Conservation (phyloP, 2,888 invertebrate genomes). For the Trachelus tabidus region DNA sequence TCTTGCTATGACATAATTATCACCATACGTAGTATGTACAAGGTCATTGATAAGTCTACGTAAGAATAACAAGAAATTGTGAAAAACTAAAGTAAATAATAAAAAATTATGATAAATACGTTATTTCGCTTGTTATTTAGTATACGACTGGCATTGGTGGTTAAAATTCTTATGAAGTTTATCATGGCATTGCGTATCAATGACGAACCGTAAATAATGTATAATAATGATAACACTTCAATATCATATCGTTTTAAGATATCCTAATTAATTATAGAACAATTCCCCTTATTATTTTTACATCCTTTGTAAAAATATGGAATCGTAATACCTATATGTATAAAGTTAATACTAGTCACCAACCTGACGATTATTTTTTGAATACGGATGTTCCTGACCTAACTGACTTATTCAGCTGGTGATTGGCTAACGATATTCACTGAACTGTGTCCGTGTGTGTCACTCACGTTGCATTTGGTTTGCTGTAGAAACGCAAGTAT, state of each 20-base stretch:
- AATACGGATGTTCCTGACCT: neutral
- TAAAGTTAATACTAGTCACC: too few relatives aligned
- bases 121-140: neutral
- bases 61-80: neutral
- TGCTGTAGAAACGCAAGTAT: neutral
- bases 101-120: neutral
- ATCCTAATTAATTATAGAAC: neutral
- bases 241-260: neutral
- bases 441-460: neutral
- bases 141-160: neutral
- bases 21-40: neutral
- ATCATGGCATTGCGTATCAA: neutral
- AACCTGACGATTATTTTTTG: neutral
- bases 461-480: neutral
- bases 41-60: neutral
- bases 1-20: neutral
- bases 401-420: neutral
- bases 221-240: neutral
- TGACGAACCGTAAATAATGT: neutral
- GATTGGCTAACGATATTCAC: neutral
- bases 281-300: neutral
- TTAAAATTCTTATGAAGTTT: neutral
- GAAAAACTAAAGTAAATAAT: neutral
- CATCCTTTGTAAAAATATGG: neutral
- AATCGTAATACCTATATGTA: neutral